phyloP scores from a whole-genome alignment of 2,888 invertebrate genomes.

The Subacronicta megacephala region DNA sequence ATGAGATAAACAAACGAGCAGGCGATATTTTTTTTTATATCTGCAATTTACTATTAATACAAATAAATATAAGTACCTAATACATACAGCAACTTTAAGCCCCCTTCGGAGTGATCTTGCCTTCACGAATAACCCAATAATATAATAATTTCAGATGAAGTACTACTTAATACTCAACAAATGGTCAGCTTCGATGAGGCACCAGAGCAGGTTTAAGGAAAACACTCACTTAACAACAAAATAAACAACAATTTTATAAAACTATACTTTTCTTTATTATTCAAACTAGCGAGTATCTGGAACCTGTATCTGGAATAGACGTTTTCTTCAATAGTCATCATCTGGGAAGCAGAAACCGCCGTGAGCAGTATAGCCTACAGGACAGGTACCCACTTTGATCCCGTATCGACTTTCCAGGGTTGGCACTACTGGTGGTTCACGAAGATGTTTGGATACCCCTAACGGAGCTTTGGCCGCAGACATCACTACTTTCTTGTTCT shows the following conservation, averaged over 20 bases:
- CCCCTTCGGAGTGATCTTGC: too few relatives aligned
- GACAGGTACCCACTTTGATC: conserved; percentile 53
- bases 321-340: conserved; percentile 26
- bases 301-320: neutral
- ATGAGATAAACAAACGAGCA: too few relatives aligned
- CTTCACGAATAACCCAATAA: too few relatives aligned
- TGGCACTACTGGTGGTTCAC: conserved; percentile 9
- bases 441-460: conserved; percentile 14
- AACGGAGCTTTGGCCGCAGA: conserved; percentile 13
- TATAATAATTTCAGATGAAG: too few relatives aligned
- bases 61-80: too few relatives aligned
- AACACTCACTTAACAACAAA: neutral
- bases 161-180: too few relatives aligned
- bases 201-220: too few relatives aligned
- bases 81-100: too few relatives aligned
- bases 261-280: neutral
- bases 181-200: too few relatives aligned
- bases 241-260: conserved; percentile 2
- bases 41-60: too few relatives aligned
- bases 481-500: conserved; percentile 29
- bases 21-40: too few relatives aligned
- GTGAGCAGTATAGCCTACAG: conserved; percentile 52
- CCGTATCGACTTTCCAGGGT: conserved; percentile 46
- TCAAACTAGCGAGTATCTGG: neutral
- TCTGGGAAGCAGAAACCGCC: conserved; percentile 61